Base-by-base conservation (phyloP, 2,888 invertebrate genomes). In the Caenorhabditis angaria region DNA sequence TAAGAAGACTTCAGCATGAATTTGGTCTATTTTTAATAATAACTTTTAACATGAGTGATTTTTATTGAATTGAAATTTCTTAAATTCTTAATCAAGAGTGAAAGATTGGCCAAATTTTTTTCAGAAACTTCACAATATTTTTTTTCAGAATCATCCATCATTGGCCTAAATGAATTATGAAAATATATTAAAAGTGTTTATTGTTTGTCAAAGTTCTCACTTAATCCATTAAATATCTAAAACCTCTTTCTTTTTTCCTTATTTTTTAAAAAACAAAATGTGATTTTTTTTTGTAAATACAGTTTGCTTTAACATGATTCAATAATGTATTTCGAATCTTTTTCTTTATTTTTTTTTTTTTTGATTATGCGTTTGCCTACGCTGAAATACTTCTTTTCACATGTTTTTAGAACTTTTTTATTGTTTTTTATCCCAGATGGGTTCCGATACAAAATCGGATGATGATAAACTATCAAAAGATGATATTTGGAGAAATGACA, bases 81-180 rank as follows among this genome's bases (percentile, higher is more conserved):
- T 25, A 2, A n/a, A 58, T 58, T 32, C 32, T 32, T 61, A n/a
- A 35, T 61, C 18, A 2, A 18, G 35, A 35, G 1, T 54, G n/a
- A n/a, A 22, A 6, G 18, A 28, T 28, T 51, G 22, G 5, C 5
- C 24, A 28, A 54, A 54, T 8, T n/a, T 28, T 28, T 10, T 54
- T 54, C 2, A 56, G 28, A 20, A 47, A 29, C 41, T 56, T 55
- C 18, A 27, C 28, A 61, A 28, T 55, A n/a, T 22, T 48, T 18
- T 47, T 41, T 62, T 54, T 58, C 71, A 72, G 67, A 72, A 72
- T 60, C 67, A 72, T 47, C 67, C 67, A 48, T 67, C 67, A 20
- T 50, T 70, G 51, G 63, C 48, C 59, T 70, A 51, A 61, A 55
- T 29, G 29, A 28, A 8, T 29, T 32, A 20, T 22, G 2, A n/a